Evolutionary conservation across 2,113 vertebrate species (phyloP), one percentile per base, ranked within the genome.

Genomic region (Prunella fulvescens): DNA sequence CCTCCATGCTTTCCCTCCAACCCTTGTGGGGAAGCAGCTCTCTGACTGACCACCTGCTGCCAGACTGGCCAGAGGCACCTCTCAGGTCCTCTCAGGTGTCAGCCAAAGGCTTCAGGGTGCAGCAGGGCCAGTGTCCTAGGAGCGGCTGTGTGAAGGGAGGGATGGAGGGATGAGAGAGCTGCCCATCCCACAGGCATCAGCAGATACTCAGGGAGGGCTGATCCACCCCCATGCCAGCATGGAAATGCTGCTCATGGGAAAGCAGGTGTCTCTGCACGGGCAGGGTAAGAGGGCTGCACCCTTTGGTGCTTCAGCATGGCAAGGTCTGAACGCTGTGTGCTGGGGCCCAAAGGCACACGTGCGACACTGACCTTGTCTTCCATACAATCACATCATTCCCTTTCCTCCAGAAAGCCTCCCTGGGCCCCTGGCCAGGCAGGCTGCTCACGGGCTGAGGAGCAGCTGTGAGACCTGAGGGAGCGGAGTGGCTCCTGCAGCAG

Each of bases 241-340:
- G 0, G 57, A 85, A 79, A 60, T 2, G n/a, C 39, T 45, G 11
- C 23, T 33, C 22, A 25, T 2, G 35, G 11, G 4, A 85, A 60
- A 82, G 67, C 1, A 42, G 33, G 19, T 1, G 40, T 73, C 58
- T 64, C 25, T 40, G n/a, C 56, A 67, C 2, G 1, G 51, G 64
- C 37, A 57, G 64, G 54, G 64, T 31, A 54, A 85, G 65, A 71
- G 24, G 39, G 11, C 17, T 47, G 66, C 40, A 78, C 26, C 50
- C 37, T 60, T 53, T 0, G 20, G 72, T 60, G 74, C 87, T 77
- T 61, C 47, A 44, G 62, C 51, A 64, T 40, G 57, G 72, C 60
- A 28, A 44, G 62, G 84, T 72, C 76, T 0, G 11, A 71, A 53
- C 0, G 2, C 69, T 2, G 3, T 3, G 31, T 42, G 47, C 17